Evolutionary conservation across 1,140 invertebrate species (phyloP), one percentile per base, ranked within the genome.

Genomic region (Pseudachorutes palmiensis): DNA sequence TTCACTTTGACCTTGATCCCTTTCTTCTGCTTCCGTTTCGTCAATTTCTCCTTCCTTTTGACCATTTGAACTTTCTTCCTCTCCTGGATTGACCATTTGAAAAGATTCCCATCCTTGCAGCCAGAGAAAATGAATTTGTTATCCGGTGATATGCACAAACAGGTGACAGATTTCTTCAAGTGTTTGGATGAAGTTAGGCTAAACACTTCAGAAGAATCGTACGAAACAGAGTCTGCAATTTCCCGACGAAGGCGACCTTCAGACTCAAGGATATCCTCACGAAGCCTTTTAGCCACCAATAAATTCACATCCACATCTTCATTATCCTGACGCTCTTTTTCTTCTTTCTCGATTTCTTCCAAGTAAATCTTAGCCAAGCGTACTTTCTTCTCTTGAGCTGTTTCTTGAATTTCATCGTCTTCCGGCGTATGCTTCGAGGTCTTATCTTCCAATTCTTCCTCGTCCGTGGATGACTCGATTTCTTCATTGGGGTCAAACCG

Each of bases 331-430:
- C 85, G 83, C 73, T 87, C 84, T 57, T 82, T 83, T 78, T 91
- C 90, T 82, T 92, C 85, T 76, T 84, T 85, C 79, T 91, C 86
- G 65, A 96, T 88, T 82, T 94, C 87, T 74, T 88, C 80, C 36
- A 97, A 80, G 80, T 94, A 94, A 77, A 90, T 84, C 77, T 94
- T 94, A 0, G 92, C 91, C 67, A 96, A 79, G 36, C 90, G 81
- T 36, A 97, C 72, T 74, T 89, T 89, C 76, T 95, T 95, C 75
- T 95, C 89, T 77, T 95, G 90, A 0, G 88, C 85, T 5, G 91
- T 96, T 74, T 85, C 82, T 77, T 89, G 86, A 67, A 87, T 81
- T 67, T 90, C 87, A 19, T 55, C 48, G 9, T 66, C 31, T 22
- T 65, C 63, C 33, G 31, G 63, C 49, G 28, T 64, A 49, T 12